These are phyloP conservation scores for Temnothorax curvispinosus DNA, from an alignment of 1,140 invertebrate species.

Conservation along the genomic window DNA sequence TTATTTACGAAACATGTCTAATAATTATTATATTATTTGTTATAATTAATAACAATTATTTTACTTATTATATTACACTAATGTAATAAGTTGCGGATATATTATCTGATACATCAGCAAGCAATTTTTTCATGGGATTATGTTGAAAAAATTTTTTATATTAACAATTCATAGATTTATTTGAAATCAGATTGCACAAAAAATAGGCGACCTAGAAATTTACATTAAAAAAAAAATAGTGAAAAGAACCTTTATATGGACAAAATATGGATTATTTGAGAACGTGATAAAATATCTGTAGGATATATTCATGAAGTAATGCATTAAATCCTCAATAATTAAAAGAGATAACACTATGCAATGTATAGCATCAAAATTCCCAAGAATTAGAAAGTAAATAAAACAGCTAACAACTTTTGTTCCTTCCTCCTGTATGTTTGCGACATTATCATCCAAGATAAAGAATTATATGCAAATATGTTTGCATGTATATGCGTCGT, in stretches of 20 bases:
- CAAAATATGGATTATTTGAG: background rate
- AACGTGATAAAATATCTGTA: background rate
- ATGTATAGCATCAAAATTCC: background rate
- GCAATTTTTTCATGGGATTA: conserved; percentile 5
- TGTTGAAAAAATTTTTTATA: background rate
- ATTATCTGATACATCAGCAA: conserved; percentile 30
- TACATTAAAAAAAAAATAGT: background rate
- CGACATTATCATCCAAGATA: conserved; percentile 71
- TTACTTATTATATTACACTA: conserved; percentile 3
- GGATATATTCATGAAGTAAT: conserved; percentile 12
- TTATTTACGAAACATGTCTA: conserved; percentile 7
- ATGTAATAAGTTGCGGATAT: conserved; percentile 1
- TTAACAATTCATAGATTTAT: background rate
- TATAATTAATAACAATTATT: conserved; percentile 31
- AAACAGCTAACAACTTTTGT: conserved; percentile 39
- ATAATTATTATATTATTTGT: conserved; percentile 21
- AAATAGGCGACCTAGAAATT: background rate
- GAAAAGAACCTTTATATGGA: background rate
- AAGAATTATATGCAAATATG: conserved; percentile 75
- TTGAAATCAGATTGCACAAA: conserved; percentile 15
- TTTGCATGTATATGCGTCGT: conserved; percentile 59
- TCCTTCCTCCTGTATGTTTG: conserved; percentile 49
- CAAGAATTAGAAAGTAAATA: conserved; percentile 30
- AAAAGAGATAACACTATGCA: background rate
- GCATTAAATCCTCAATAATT: conserved; percentile 16